Percentiles rank a stretch among this genome's conserved stretches.
These are phyloP conservation scores for Buathra laborator DNA, from an alignment of 2,888 invertebrate genomes.

Conservation along the genomic window DNA sequence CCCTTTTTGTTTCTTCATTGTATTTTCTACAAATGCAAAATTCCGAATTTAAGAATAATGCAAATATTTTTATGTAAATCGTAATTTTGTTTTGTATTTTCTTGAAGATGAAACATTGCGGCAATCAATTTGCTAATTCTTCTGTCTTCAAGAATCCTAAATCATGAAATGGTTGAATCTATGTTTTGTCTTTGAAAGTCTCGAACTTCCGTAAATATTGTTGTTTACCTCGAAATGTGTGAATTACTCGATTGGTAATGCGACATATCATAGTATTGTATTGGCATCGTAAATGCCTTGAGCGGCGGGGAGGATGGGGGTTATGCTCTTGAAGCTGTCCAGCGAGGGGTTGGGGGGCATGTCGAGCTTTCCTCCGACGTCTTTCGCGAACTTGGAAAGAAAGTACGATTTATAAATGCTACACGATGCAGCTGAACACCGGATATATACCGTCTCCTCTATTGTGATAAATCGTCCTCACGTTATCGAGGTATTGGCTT, in stretches of 20 bases:
- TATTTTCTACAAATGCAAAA: background rate
- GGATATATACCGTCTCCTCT: constrained; percentile 66
- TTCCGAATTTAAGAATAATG: too few species aligned
- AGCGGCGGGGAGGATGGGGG: background rate
- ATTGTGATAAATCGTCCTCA: constrained; percentile 72
- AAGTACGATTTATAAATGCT: constrained; percentile 70
- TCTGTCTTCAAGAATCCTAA: background rate
- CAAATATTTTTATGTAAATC: background rate
- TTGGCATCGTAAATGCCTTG: constrained; percentile 28
- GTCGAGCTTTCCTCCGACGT: constrained; percentile 21
- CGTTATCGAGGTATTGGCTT: constrained; percentile 69
- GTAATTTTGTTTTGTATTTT: too few species aligned
- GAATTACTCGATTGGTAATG: constrained; percentile 29
- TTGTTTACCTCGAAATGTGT: constrained; percentile 50
- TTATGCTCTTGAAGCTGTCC: constrained; percentile 39
- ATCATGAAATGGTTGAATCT: background rate
- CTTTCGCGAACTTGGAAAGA: constrained; percentile 50
- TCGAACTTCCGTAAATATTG: constrained; percentile 45
- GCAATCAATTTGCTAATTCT: background rate
- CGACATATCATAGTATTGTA: constrained; percentile 47
- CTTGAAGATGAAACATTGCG: background rate
- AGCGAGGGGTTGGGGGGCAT: background rate
- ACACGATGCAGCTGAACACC: constrained; percentile 68
- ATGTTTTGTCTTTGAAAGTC: background rate
- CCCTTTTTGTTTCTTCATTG: too few species aligned